Percentiles rank a stretch among this genome's conserved stretches.
Conservation (phyloP, 2,888 invertebrate species). For the Eupeodes latifasciatus region DNA sequence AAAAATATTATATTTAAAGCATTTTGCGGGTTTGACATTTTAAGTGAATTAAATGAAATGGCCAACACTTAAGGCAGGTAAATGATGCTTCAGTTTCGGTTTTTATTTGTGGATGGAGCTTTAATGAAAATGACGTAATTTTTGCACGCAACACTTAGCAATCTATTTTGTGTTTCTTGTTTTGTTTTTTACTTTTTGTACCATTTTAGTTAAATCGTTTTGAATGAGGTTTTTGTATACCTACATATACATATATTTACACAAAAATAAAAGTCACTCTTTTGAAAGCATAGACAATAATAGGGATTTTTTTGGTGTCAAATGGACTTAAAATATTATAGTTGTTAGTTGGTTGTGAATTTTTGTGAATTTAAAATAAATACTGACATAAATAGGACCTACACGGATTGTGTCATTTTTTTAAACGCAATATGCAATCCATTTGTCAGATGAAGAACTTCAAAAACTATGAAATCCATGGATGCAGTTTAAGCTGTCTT, state of each 20-base stretch:
- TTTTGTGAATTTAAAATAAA: not conserved
- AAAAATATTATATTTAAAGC: constrained; percentile 42
- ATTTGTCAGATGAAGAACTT: no score
- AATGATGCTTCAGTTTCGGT: constrained; percentile 51
- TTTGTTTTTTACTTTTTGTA: not conserved
- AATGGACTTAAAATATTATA: not conserved
- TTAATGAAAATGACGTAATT: constrained; percentile 35
- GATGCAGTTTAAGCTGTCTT: no score
- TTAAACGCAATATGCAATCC: no score
- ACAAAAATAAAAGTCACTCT: not conserved
- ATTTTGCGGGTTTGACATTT: constrained; percentile 38
- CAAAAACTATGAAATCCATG: no score
- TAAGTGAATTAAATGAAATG: constrained; percentile 62
- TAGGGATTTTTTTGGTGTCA: not conserved
- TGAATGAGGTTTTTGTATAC: not conserved
- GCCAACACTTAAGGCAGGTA: constrained; percentile 49
- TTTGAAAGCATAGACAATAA: not conserved
- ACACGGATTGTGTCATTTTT: no score
- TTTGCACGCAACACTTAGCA: constrained; percentile 34
- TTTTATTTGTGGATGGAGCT: not conserved
- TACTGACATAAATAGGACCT: no score
- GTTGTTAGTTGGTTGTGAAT: not conserved
- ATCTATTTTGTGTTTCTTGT: not conserved
- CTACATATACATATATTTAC: not conserved
- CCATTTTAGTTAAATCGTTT: not conserved